These are phyloP conservation scores for Pleuronectes platessa DNA, from an alignment of 2,113 vertebrate genomes.

Conservation along the genomic window DNA sequence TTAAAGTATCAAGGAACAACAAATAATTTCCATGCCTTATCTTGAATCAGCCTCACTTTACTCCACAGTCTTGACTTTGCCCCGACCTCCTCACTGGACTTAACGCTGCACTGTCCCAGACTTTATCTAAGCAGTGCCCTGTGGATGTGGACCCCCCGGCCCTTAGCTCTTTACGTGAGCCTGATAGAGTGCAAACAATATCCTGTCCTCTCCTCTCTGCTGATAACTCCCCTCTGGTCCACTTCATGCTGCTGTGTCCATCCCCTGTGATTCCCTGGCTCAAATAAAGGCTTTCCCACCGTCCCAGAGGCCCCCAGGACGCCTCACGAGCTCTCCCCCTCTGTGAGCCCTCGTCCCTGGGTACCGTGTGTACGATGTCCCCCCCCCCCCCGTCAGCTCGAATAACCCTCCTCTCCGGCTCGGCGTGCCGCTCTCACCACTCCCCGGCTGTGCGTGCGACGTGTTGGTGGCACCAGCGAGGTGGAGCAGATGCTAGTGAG, in stretches of 20 bases:
- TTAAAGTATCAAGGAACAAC: neutral
- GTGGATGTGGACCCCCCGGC: slow-evolving; percentile 2
- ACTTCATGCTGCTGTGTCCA: slow-evolving; percentile 46
- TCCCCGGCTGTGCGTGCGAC: slow-evolving; percentile 48
- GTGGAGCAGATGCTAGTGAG: slow-evolving; percentile 61
- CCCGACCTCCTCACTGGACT: slow-evolving; percentile 27
- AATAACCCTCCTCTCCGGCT: slow-evolving; percentile 54
- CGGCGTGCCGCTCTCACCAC: slow-evolving; percentile 59
- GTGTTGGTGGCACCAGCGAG: slow-evolving; percentile 59
- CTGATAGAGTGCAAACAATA: slow-evolving; percentile 45
- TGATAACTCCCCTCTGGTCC: slow-evolving; percentile 48
- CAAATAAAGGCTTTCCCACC: slow-evolving; percentile 65
- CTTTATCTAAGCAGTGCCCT: slow-evolving; percentile 9
- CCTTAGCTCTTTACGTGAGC: neutral
- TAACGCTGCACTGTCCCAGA: slow-evolving; percentile 9
- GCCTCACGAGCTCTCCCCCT: slow-evolving; percentile 51
- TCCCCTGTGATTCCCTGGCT: slow-evolving; percentile 63
- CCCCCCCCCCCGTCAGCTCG: slow-evolving; percentile 44
- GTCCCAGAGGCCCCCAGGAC: slow-evolving; percentile 46
- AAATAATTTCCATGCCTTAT: neutral
- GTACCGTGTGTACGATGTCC: slow-evolving; percentile 24
- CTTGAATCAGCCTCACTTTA: neutral
- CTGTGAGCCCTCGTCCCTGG: slow-evolving; percentile 49
- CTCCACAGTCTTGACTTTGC: slow-evolving; percentile 8
- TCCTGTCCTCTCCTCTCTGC: slow-evolving; percentile 7